A percentile compares a stretch with the other conserved stretches of the same genome.
Evolutionary conservation across 2,888 invertebrate genomes (phyloP).

Genomic region (Phoronis australis): DNA sequence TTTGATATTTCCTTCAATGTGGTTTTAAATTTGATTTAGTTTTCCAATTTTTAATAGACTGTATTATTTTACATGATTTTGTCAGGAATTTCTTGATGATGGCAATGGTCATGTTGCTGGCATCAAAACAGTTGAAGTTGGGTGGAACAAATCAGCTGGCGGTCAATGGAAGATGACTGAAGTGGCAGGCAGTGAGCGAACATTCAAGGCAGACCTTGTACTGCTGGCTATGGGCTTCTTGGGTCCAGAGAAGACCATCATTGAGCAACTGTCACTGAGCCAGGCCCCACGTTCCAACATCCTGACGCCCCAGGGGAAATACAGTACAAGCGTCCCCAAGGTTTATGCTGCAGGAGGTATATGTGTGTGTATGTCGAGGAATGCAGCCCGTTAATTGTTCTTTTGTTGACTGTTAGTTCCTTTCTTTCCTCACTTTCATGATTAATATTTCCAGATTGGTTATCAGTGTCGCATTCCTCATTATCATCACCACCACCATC

Average conservation of each 20-base stretch:
- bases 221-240: slow-evolving; percentile 98
- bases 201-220: slow-evolving; percentile 83
- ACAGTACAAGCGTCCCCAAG: slow-evolving; percentile 72
- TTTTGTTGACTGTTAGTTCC: too few species aligned
- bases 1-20: background rate
- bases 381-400: too few species aligned
- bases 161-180: slow-evolving; percentile 95
- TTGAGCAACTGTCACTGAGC: slow-evolving; percentile 71
- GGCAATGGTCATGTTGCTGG: slow-evolving; percentile 84
- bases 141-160: slow-evolving; percentile 82
- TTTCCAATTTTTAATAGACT: background rate
- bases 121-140: slow-evolving; percentile 82
- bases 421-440: too few species aligned
- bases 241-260: slow-evolving; percentile 86
- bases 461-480: too few species aligned
- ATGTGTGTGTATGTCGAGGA: too few species aligned
- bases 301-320: slow-evolving; percentile 69
- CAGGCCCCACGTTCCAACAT: slow-evolving; percentile 90
- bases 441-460: too few species aligned
- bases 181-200: slow-evolving; percentile 58
- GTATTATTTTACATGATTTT: slow-evolving; percentile 2
- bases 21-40: too few species aligned
- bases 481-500: too few species aligned
- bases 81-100: slow-evolving; percentile 80
- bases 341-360: slow-evolving; percentile 93